Evolutionary conservation across 2,888 invertebrate genomes (phyloP).

Genomic region (Eilema depressum): DNA sequence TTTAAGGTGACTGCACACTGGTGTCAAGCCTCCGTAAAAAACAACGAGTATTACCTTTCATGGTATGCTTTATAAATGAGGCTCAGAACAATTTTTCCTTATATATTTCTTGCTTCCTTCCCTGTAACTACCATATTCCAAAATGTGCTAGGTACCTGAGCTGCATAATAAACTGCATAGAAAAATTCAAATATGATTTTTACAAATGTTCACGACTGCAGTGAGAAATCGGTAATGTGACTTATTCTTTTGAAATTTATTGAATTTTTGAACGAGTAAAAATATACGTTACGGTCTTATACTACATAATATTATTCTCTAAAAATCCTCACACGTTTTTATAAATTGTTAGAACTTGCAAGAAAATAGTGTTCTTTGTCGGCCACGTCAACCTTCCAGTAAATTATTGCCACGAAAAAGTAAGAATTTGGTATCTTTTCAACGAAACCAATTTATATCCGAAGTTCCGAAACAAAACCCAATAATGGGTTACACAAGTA

Average conservation of each 20-base stretch:
- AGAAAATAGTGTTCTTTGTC: too few species aligned
- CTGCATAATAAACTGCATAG: not conserved
- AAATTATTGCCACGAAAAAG: too few species aligned
- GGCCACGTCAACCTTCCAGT: too few species aligned
- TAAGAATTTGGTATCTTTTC: too few species aligned
- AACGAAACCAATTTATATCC: too few species aligned
- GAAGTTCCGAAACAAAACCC: too few species aligned
- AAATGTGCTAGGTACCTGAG: not conserved
- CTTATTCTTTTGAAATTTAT: not conserved
- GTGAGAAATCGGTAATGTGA: not conserved
- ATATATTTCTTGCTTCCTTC: not conserved
- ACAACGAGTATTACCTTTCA: not conserved
- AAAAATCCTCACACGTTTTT: not conserved
- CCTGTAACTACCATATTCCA: not conserved
- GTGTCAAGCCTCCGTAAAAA: not conserved
- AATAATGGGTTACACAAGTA: too few species aligned
- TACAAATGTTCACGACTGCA: not conserved
- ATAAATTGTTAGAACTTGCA: not conserved
- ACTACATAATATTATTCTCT: too few species aligned
- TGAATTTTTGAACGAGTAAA: not conserved
- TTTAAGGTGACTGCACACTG: slow-evolving; percentile 46
- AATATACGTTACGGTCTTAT: not conserved
- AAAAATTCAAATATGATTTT: not conserved
- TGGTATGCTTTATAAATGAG: not conserved
- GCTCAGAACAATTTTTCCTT: not conserved